Base-by-base conservation (phyloP, 2,797 vertebrate species). In the Fistularia commersonii region DNA sequence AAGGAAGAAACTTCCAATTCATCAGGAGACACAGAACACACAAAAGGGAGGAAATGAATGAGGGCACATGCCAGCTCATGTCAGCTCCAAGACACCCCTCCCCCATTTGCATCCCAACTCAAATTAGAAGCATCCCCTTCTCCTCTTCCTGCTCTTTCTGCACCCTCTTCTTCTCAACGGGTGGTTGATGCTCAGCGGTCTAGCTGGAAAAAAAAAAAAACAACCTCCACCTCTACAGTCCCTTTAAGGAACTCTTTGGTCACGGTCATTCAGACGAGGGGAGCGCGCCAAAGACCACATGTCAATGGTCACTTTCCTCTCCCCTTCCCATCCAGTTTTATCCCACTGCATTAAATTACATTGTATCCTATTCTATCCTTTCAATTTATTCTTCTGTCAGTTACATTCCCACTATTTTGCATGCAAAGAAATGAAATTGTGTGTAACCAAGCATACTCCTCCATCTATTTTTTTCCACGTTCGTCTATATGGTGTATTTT, bases 11-110 rank as follows among this genome's bases (percentile, higher is more conserved):
- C 69, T 73, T 68, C 74, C 66, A 50, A 51, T 54, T 80, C 76
- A 79, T 77, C 76, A 79, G 57, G 61, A 68, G 52, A 76, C 56
- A 49, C 46, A 41, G 64, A 66, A 56, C 34, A 81, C 69, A 87
- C 80, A 87, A 85, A 83, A 83, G 86, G 48, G 51, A 68, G 78
- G 77, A 87, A 82, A 80, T 73, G 69, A 83, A 79, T 23, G 69
- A 74, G 76, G 62, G 67, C 66, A 77, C 74, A 73, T 66, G 72
- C 65, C 73, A 72, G 76, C 64, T 76, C 77, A 74, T 74, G 83
- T 76, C 77, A 71, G 69, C 57, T 58, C 56, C 11, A 32, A 71
- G 54, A 57, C 64, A 54, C 74, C 75, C 64, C 76, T 68, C 72
- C 70, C 64, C 64, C 54, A 8, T 50, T 54, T 54, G 53, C 62